A percentile compares a stretch with the other conserved stretches of the same genome.
These are phyloP conservation scores for Chlorodrepanis virens DNA, from an alignment of 2,113 vertebrate genomes.

Conservation along the genomic window DNA sequence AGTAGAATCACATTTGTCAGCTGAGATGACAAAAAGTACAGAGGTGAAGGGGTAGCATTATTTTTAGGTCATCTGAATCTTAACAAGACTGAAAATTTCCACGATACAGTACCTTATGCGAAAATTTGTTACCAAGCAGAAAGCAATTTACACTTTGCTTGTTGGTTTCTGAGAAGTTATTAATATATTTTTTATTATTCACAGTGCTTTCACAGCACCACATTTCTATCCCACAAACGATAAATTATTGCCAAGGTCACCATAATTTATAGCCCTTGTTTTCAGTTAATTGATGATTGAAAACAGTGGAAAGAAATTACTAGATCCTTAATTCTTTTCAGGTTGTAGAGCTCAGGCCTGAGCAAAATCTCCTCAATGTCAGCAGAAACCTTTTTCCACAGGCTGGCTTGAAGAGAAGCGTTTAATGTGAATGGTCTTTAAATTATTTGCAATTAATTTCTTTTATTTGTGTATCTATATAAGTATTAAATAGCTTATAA, in stretches of 20 bases:
- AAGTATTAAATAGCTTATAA: neutral
- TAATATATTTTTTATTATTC: slow-evolving; percentile 49
- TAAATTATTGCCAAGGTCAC: slow-evolving; percentile 44
- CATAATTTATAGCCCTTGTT: slow-evolving; percentile 7
- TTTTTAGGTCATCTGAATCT: slow-evolving; percentile 27
- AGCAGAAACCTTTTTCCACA: neutral
- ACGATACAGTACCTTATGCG: neutral
- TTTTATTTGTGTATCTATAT: neutral
- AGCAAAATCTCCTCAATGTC: neutral
- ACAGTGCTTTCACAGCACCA: slow-evolving; percentile 9
- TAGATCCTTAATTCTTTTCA: neutral
- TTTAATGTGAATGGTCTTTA: neutral
- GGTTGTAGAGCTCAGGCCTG: neutral
- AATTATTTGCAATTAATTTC: neutral
- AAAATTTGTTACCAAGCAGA: slow-evolving; percentile 42
- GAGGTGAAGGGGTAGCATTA: slow-evolving; percentile 1
- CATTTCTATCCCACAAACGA: slow-evolving; percentile 6
- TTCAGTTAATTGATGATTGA: slow-evolving; percentile 38
- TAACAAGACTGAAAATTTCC: slow-evolving; percentile 30
- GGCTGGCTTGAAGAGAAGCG: neutral
- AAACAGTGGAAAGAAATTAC: slow-evolving; percentile 11
- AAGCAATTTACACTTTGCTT: slow-evolving; percentile 59
- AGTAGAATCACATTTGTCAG: neutral
- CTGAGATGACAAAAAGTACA: neutral
- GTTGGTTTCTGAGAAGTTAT: neutral